Evolutionary conservation across 1,140 invertebrate genomes (phyloP).

Genomic region (Lucilia sericata): DNA sequence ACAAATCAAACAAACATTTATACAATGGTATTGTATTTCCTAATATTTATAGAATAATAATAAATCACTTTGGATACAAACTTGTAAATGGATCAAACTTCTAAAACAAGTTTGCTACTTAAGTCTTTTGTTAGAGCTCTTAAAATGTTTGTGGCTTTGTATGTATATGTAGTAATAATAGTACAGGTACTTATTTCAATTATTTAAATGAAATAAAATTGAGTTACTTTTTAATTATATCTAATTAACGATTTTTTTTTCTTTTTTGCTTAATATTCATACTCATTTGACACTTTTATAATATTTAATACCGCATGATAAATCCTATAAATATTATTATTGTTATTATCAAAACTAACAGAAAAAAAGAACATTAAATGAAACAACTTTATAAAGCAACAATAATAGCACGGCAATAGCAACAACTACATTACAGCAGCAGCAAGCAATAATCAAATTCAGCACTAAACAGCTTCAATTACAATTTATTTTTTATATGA

Average conservation of each 20-base stretch:
- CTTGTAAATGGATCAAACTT: not conserved
- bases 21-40: too few relatives aligned
- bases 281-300: slow-evolving; percentile 1
- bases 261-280: not conserved
- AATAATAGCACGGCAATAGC: not conserved
- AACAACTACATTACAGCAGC: not conserved
- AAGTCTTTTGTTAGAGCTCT: not conserved
- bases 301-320: not conserved
- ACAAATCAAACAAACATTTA: too few relatives aligned
- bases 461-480: not conserved
- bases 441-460: not conserved
- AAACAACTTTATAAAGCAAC: not conserved
- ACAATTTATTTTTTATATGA: not conserved
- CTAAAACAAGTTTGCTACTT: not conserved
- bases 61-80: not conserved
- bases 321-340: not conserved
- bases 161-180: too few relatives aligned
- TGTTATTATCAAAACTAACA: too few relatives aligned
- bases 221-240: not conserved
- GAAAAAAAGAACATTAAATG: too few relatives aligned
- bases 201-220: not conserved
- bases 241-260: not conserved
- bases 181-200: too few relatives aligned
- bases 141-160: not conserved
- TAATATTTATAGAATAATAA: too few relatives aligned